Base-by-base conservation (phyloP, 2,888 invertebrate species). In the Steinernema carpocapsae region DNA sequence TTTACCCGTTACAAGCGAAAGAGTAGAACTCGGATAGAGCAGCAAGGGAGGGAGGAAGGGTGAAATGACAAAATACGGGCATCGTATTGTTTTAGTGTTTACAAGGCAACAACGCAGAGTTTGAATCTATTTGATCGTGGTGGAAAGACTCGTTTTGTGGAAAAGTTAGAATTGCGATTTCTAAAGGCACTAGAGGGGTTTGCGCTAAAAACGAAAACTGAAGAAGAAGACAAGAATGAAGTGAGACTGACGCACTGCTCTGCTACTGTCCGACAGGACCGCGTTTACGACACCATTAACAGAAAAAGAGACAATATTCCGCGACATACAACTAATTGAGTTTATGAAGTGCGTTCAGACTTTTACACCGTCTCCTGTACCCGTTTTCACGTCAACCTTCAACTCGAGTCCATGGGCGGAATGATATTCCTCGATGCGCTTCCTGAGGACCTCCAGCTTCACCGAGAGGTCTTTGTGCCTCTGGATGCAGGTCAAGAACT, bases 351-450 rank as follows among this genome's bases (percentile, higher is more conserved):
- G 64, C 32, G 64, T 3, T 64, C 17, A 64, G 17, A 64, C 64
- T 64, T 64, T 64, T 29, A 64, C 64, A 29, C 64, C 64, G 64
- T 64, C 29, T 64, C 64, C 64, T 6, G 64, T 64, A 64, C 64
- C 64, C 64, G 64, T 64, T 64, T 64, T 29, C 32, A 64, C 26
- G 17, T 64, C 64, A 4, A 64, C 32, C 14, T 64, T 64, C 26
- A 32, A 64, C 6, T 64, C 64, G 2, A 64, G 17, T 17, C 64
- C 64, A 29, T 64, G 64, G 32, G 64, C 32, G 1, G 24, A 29
- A 32, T 64, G 64, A 32, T 64, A 64, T 26, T 64, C 64, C 14
- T 26, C 29, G 14, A 64, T 64, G 17, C 64, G 64, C 29, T 12
- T 17, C 4, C 32, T 1, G 6, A 64, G 64, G 17, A 64, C 64